These are phyloP conservation scores for Nasonia giraulti DNA, from an alignment of 1,140 invertebrate species.

Conservation along the genomic window DNA sequence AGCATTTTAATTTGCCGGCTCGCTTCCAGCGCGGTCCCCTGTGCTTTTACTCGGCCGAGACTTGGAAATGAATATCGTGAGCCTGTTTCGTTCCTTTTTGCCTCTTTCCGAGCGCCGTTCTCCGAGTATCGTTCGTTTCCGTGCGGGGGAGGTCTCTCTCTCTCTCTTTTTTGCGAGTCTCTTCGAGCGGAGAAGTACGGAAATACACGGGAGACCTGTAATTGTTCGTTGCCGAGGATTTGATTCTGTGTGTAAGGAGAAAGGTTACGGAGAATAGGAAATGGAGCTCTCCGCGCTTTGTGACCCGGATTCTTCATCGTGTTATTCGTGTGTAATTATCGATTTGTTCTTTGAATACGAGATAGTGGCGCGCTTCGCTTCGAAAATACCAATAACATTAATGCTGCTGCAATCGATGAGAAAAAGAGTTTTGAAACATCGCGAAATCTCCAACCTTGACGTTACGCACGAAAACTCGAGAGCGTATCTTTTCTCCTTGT, in stretches of 20 bases:
- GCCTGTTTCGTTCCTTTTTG: not conserved
- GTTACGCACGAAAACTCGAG: too few relatives aligned
- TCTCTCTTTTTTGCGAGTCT: not conserved
- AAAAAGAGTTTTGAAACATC: too few relatives aligned
- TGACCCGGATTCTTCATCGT: not conserved
- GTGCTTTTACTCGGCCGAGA: conserved; percentile 12
- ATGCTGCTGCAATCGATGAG: too few relatives aligned
- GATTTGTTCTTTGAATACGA: not conserved
- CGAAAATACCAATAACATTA: not conserved
- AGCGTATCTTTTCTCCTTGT: too few relatives aligned
- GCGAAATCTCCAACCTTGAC: too few relatives aligned
- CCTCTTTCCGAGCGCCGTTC: not conserved
- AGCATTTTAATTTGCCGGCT: conserved; percentile 32
- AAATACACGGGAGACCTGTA: conserved; percentile 16
- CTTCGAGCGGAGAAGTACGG: conserved; percentile 7
- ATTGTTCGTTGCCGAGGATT: conserved; percentile 9
- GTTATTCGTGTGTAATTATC: not conserved
- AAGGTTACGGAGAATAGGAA: not conserved
- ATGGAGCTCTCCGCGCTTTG: not conserved
- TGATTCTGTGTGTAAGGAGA: conserved; percentile 3
- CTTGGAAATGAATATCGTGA: conserved; percentile 29
- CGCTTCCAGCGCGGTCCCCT: conserved; percentile 9
- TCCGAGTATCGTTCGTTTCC: conserved; percentile 7
- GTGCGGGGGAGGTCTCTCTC: not conserved
- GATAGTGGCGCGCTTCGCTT: too few relatives aligned